A percentile compares a stretch with the other conserved stretches of the same genome.
These are phyloP conservation scores for Garrulus glandarius DNA, from an alignment of 2,797 vertebrate species.

Conservation along the genomic window DNA sequence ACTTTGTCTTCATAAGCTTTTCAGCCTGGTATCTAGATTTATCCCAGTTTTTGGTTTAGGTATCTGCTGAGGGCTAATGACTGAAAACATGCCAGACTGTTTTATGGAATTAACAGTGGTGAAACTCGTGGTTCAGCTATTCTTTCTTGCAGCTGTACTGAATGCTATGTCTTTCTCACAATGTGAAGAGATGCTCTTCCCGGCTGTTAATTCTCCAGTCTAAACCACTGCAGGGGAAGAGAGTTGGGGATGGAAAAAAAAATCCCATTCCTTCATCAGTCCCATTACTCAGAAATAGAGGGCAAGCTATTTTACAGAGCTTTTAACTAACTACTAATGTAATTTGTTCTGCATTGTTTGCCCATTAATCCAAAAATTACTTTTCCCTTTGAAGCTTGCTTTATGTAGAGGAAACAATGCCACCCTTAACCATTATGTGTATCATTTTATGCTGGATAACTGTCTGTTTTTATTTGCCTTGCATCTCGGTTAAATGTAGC, in stretches of 20 bases:
- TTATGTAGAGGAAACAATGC: conserved; percentile 56
- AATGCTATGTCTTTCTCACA: not conserved
- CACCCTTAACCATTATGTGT: conserved; percentile 12
- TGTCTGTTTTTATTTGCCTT: conserved; percentile 16
- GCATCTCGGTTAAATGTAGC: not conserved
- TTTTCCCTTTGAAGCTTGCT: conserved; percentile 66
- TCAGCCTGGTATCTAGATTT: not conserved
- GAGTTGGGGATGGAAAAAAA: not conserved
- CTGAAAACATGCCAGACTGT: not conserved
- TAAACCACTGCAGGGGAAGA: conserved; percentile 25
- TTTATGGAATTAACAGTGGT: not conserved
- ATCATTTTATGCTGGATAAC: conserved; percentile 18
- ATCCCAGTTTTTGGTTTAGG: not conserved
- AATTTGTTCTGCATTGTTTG: conserved; percentile 73
- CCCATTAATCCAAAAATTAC: conserved; percentile 59
- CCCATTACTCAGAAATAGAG: conserved; percentile 44
- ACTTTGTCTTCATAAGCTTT: not conserved
- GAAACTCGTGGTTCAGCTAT: not conserved
- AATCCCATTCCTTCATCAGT: conserved; percentile 28
- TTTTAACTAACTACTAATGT: conserved; percentile 67
- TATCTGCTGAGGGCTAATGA: not conserved
- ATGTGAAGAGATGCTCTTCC: not conserved
- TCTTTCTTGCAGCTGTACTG: not conserved
- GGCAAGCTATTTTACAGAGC: conserved; percentile 54
- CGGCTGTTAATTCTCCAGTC: conserved; percentile 28